phyloP scores from a whole-genome alignment of 1,140 invertebrate genomes.

The Carposina sasakii region DNA sequence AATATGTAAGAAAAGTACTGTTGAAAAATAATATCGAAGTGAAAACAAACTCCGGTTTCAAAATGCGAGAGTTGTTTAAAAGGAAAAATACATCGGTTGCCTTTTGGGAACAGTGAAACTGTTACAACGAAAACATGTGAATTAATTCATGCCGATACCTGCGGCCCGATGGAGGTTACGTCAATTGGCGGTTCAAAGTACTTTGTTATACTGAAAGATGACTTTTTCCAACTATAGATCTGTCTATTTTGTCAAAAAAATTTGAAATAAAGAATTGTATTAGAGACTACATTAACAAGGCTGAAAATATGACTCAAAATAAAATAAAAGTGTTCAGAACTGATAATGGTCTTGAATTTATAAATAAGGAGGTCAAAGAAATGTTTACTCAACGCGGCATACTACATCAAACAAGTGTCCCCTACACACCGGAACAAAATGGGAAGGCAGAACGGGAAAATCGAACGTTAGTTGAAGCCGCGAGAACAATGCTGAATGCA shows the following conservation, averaged over 20 bases:
- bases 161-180: constrained; percentile 25
- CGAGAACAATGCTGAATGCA: constrained; percentile 17
- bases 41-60: no score
- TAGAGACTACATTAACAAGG: constrained; percentile 4
- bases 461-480: constrained; percentile 14
- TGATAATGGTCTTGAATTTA: constrained; percentile 52
- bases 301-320: constrained; percentile 31
- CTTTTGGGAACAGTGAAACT: constrained; percentile 26
- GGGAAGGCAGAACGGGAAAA: constrained; percentile 28
- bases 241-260: constrained; percentile 25
- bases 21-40: constrained; percentile 8
- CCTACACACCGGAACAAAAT: constrained; percentile 52
- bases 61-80: constrained; percentile 35
- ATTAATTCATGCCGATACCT: constrained; percentile 25
- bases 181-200: constrained; percentile 30
- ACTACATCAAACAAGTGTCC: constrained; percentile 10
- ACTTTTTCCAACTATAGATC: constrained; percentile 33
- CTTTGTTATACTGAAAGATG: constrained; percentile 22
- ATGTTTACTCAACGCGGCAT: constrained; percentile 25
- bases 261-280: constrained; percentile 7
- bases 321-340: constrained; percentile 37
- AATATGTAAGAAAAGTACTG: constrained; percentile 30
- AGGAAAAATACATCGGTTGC: constrained; percentile 40
- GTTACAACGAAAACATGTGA: constrained; percentile 14
- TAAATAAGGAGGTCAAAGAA: constrained; percentile 32